Evolutionary conservation across 2,113 vertebrate species (phyloP), one percentile per base, ranked within the genome.

Genomic region (Phoxinus phoxinus): DNA sequence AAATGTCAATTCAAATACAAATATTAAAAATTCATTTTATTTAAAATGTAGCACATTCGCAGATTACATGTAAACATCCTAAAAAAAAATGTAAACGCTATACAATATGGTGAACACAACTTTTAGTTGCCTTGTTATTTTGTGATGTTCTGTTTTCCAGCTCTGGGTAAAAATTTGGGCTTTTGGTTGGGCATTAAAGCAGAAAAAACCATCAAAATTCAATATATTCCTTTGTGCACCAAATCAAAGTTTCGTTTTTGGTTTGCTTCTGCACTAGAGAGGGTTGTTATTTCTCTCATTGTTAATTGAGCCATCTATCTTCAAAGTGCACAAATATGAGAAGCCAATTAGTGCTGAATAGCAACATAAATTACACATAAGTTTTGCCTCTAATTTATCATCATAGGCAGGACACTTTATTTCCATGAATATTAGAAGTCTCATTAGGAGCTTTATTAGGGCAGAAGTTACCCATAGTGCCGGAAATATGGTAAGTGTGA

Each of bases 381-480:
- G 75, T 69, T 80, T 74, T 77, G 30, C 41, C 35, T 84, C 51
- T 87, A 88, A 90, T 89, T 86, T 87, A 74, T 63, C 13, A 71
- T 51, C 13, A 71, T 71, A 61, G n/a, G 35, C 12, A 32, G 41
- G 75, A 80, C 84, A 76, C 56, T 63, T 48, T 71, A 67, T 76
- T 88, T 56, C 35, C 44, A 86, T 75, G 71, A 84, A 77, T 72
- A 82, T 76, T 71, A 51, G 19, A 58, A 72, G 65, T 61, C 69
- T 81, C 35, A 76, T 56, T 56, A 85, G n/a, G 53, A 48, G 21
- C 25, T 37, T 41, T 80, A 61, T 84, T 56, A 80, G 46, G 32
- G 44, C 30, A 13, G 46, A 56, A 71, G 51, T 44, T 48, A 75
- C 48, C 11, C 58, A 37, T 12, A 8, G 35, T 27, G 30, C 23